Evolutionary conservation across 2,888 invertebrate species (phyloP), one percentile per base, ranked within the genome.

Genomic region (Urechis unicinctus): DNA sequence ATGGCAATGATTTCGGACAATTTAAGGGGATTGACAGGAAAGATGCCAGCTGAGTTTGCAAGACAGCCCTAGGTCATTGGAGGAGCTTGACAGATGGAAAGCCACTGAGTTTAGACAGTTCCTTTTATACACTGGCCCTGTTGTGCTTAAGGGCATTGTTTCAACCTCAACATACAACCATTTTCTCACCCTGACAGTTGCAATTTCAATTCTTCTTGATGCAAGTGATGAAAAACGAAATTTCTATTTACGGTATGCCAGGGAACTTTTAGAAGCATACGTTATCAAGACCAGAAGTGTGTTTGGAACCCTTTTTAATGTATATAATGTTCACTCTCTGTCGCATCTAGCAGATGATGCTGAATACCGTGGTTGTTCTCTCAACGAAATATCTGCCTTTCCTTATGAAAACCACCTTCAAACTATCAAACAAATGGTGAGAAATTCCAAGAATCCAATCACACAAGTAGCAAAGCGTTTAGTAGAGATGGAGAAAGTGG

Each of bases 81-180:
- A 9, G 31, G 63, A 66, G 22, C 28, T 66, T 22, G 63, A 66
- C 17, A 51, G 63, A 28, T 69, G 68, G 69, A 69, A 69, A 52
- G 68, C 67, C 3, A 65, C 67, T 24, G 68, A 69, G 43, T 67
- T 62, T 43, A 41, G 69, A n/a, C 65, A 64, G 46, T 68, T 68
- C 55, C 46, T 69, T 5, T 50, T 69, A 9, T 69, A 69, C 53
- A 66, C 65, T 22, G 66, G 68, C 2, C 59, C 59, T 30, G 51
- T 67, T 22, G 64, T 63, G 21, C 55, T 68, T 25, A 41, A 41
- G 42, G 50, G 53, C 24, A 58, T 55, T 30, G 13, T 68, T 5
- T 21, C 56, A 6, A 24, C 22, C 42, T 56, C 31, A 1, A 17
- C 60, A 26, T 67, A 65, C 46, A 48, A 60, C 22, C 55, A 68